Conservation (phyloP, 92 coral and sea anemone species). For the Umimayanthus chanpuru region DNA sequence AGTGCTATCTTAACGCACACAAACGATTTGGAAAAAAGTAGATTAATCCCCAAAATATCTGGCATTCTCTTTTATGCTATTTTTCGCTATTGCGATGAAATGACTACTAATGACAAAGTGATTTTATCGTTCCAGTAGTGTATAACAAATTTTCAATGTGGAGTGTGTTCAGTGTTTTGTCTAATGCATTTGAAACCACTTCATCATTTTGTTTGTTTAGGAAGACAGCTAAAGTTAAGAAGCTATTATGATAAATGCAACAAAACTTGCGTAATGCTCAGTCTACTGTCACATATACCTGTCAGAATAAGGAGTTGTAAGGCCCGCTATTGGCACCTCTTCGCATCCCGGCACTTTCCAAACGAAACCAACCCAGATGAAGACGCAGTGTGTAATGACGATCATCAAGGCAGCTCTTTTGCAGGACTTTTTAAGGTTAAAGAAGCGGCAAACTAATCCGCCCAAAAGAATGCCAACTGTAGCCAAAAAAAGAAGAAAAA, state of each 20-base stretch:
- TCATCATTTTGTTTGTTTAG: not conserved
- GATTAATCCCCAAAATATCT: too few species aligned
- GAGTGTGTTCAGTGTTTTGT: too few species aligned
- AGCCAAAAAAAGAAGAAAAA: not conserved
- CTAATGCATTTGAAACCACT: too few species aligned
- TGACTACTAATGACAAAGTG: too few species aligned
- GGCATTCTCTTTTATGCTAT: too few species aligned
- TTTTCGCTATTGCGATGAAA: too few species aligned
- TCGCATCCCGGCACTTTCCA: constrained; percentile 27
- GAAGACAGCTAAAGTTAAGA: not conserved
- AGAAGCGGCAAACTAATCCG: constrained; percentile 32
- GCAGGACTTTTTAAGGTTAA: constrained; percentile 34
- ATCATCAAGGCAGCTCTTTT: constrained; percentile 33
- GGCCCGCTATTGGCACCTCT: constrained; percentile 27
- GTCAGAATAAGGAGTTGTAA: constrained; percentile 5
- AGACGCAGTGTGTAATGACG: constrained; percentile 15
- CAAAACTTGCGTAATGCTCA: not conserved
- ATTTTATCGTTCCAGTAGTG: too few species aligned
- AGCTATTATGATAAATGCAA: not conserved
- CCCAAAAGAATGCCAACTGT: constrained; percentile 32
- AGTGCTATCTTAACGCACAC: too few species aligned
- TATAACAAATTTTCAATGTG: too few species aligned
- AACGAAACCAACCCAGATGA: constrained; percentile 19
- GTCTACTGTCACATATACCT: not conserved
- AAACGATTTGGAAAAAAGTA: too few species aligned